Evolutionary conservation across 2,113 vertebrate species (phyloP).

Genomic region (Ardeotis arabs): DNA sequence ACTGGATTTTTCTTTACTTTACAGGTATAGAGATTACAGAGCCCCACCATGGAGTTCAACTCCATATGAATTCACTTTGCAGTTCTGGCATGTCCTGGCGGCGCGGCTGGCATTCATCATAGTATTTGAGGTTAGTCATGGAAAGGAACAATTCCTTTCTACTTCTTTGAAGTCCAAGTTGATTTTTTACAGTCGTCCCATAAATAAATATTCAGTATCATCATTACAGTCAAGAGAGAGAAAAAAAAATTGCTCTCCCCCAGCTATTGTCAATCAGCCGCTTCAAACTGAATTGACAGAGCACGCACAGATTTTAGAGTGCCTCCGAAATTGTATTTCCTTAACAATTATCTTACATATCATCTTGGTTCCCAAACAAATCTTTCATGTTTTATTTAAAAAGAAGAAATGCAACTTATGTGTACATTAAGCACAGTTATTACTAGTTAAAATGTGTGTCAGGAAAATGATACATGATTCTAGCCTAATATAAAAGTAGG

Average conservation of each 20-base stretch:
- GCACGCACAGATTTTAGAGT: neutral
- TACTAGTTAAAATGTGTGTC: neutral
- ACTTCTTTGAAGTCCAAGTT: neutral
- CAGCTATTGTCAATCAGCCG: neutral
- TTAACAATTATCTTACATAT: neutral
- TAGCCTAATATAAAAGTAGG: neutral
- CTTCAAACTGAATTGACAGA: neutral
- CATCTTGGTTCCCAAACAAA: neutral
- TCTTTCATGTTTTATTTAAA: neutral
- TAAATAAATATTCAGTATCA: neutral
- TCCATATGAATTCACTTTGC: constrained; percentile 94
- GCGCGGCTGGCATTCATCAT: constrained; percentile 97
- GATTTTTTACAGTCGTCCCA: neutral
- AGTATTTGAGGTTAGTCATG: constrained; percentile 91
- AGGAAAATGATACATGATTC: neutral
- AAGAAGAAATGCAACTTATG: neutral
- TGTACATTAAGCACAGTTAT: neutral
- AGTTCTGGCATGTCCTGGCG: constrained; percentile 97
- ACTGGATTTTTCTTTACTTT: neutral
- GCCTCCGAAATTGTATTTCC: neutral
- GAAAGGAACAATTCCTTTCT: neutral
- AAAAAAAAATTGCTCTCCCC: neutral
- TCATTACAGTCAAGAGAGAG: neutral
- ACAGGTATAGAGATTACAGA: constrained; percentile 93
- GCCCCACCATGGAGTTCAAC: constrained; percentile 88